Conservation (phyloP, 2,797 vertebrate genomes). For the Rachycentron canadum region DNA sequence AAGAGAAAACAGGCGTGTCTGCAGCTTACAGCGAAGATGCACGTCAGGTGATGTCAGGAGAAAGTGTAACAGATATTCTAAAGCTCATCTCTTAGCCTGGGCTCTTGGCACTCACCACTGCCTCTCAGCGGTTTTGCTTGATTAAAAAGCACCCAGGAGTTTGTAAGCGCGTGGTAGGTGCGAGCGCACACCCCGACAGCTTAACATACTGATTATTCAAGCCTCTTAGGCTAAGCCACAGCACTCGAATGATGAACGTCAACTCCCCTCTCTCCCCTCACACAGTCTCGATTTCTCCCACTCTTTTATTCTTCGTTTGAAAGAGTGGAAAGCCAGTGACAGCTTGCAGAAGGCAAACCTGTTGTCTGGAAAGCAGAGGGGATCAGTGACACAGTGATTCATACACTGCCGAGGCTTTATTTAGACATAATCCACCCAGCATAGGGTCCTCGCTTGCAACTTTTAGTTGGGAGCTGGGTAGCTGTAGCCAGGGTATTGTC, state of each 20-base stretch:
- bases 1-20: constrained; percentile 33
- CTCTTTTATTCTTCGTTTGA: constrained; percentile 67
- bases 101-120: constrained; percentile 72
- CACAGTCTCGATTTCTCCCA: constrained; percentile 58
- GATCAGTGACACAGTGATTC: constrained; percentile 84
- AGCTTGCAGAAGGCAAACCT: constrained; percentile 76
- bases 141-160: constrained; percentile 85
- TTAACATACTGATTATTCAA: constrained; percentile 89
- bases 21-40: constrained; percentile 61
- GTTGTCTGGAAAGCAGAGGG: constrained; percentile 78
- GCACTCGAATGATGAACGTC: constrained; percentile 83
- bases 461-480: constrained; percentile 42
- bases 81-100: constrained; percentile 73
- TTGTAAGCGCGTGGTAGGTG: constrained; percentile 81
- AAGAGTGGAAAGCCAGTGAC: constrained; percentile 74
- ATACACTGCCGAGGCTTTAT: constrained; percentile 81
- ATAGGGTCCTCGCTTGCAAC: constrained; percentile 60
- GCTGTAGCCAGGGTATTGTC: constrained; percentile 50
- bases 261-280: constrained; percentile 72
- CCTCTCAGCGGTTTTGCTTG: constrained; percentile 81
- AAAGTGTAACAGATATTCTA: constrained; percentile 80
- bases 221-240: constrained; percentile 87
- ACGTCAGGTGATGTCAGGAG: constrained; percentile 75
- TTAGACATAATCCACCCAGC: constrained; percentile 84
- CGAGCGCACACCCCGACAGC: constrained; percentile 81